A percentile compares a stretch with the other conserved stretches of the same genome.
These are phyloP conservation scores for Scyliorhinus canicula DNA, from an alignment of 2,797 vertebrate species.

Conservation along the genomic window DNA sequence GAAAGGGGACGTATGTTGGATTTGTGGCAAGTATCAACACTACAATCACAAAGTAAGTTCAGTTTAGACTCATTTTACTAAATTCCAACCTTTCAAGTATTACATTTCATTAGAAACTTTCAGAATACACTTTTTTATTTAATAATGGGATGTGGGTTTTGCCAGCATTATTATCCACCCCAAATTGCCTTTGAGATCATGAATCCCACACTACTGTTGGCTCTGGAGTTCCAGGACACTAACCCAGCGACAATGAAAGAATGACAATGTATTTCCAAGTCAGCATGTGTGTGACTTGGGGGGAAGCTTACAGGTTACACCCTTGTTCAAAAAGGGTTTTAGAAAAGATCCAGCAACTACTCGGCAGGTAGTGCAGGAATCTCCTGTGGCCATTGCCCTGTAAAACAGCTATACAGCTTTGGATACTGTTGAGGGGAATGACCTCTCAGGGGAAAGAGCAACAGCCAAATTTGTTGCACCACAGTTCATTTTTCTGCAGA, in stretches of 20 bases:
- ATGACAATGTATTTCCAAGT: not conserved
- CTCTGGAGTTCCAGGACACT: not conserved
- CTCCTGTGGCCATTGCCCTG: no score
- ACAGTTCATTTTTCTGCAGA: no score
- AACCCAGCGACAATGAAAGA: not conserved
- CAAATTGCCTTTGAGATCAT: not conserved
- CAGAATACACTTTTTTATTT: not conserved
- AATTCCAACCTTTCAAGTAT: not conserved
- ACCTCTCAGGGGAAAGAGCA: no score
- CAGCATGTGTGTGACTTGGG: no score
- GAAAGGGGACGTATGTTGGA: slow-evolving; percentile 44
- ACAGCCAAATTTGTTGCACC: no score
- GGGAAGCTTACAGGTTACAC: no score
- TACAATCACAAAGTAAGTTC: slow-evolving; percentile 52
- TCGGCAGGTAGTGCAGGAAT: no score
- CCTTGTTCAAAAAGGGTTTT: no score
- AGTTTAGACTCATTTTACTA: not conserved
- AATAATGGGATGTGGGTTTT: not conserved
- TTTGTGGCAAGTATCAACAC: slow-evolving; percentile 56
- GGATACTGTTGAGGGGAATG: no score
- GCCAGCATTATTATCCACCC: not conserved
- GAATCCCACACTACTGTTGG: no score
- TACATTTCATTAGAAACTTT: not conserved
- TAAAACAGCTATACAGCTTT: no score
- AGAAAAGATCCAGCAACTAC: no score